Evolutionary conservation across 2,888 invertebrate genomes (phyloP).

Genomic region (Agrotis exclamationis): DNA sequence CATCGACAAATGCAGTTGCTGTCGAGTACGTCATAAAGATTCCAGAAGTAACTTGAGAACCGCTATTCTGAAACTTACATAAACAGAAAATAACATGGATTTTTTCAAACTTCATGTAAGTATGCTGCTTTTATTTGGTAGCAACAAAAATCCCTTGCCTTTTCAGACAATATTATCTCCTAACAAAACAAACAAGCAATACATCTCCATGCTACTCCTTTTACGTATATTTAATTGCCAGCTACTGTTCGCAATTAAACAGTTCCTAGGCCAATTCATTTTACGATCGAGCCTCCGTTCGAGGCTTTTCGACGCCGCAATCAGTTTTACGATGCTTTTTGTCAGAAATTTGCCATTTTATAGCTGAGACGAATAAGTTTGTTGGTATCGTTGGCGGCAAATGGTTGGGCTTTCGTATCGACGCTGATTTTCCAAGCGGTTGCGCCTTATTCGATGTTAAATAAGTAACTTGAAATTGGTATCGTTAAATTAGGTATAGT

Average conservation of each 20-base stretch:
- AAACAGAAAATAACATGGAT: too few species aligned
- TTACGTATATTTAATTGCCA: constrained; percentile 80
- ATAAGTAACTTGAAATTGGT: background rate
- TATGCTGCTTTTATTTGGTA: too few species aligned
- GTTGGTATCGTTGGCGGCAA: constrained; percentile 53
- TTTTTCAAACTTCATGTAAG: too few species aligned
- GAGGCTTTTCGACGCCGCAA: constrained; percentile 82
- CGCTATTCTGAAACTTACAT: too few species aligned
- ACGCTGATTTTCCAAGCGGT: constrained; percentile 30
- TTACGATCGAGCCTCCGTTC: constrained; percentile 81
- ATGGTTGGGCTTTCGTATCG: constrained; percentile 42
- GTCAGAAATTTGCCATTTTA: constrained; percentile 81
- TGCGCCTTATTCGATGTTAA: constrained; percentile 13
- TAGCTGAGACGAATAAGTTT: constrained; percentile 68
- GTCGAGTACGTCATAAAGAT: too few species aligned
- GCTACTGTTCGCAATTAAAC: constrained; percentile 82
- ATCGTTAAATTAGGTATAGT: background rate
- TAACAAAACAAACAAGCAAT: constrained; percentile 64
- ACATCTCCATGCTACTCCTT: constrained; percentile 65
- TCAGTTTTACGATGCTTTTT: constrained; percentile 85
- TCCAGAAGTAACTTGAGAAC: too few species aligned
- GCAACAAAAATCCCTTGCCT: background rate
- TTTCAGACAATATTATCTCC: constrained; percentile 50
- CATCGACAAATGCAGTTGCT: too few species aligned
- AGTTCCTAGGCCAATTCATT: constrained; percentile 83